Evolutionary conservation across 2,888 invertebrate species (phyloP).

Genomic region (Dicyrtoma fusca): DNA sequence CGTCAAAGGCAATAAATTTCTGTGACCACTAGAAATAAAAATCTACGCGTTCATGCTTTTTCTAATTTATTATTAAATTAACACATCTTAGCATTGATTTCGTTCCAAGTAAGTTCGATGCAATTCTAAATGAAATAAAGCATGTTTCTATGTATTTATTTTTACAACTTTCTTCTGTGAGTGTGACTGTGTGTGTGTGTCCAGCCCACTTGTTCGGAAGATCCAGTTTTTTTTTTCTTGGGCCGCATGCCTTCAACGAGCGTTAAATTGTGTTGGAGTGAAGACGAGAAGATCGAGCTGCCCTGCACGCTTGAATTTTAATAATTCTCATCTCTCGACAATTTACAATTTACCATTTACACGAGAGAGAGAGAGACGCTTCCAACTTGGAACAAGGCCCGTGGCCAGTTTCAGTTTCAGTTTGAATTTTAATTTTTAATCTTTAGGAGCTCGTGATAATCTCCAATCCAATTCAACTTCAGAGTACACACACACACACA

Average conservation of each 20-base stretch:
- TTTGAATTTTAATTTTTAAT: neutral
- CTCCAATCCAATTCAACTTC: neutral
- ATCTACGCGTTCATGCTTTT: too few species aligned
- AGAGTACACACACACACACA: too few species aligned
- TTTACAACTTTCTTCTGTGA: too few species aligned
- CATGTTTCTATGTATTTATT: neutral
- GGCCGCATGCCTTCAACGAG: neutral
- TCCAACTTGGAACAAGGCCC: too few species aligned
- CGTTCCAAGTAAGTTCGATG: too few species aligned
- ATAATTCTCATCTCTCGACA: conserved; percentile 1
- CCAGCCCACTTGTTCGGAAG: neutral
- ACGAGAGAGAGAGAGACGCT: neutral
- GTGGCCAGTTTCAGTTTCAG: neutral
- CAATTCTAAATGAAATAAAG: neutral
- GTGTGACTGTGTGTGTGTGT: neutral
- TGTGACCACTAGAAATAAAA: too few species aligned
- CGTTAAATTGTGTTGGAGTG: neutral
- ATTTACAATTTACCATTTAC: neutral
- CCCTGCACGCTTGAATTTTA: conserved; percentile 14
- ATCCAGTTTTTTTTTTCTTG: neutral
- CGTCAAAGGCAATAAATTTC: too few species aligned
- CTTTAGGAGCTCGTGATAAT: neutral
- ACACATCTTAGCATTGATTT: too few species aligned
- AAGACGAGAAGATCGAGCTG: neutral
- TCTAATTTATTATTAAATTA: too few species aligned